Evolutionary conservation across 2,888 invertebrate genomes (phyloP).

Genomic region (Acrobasis suavella): DNA sequence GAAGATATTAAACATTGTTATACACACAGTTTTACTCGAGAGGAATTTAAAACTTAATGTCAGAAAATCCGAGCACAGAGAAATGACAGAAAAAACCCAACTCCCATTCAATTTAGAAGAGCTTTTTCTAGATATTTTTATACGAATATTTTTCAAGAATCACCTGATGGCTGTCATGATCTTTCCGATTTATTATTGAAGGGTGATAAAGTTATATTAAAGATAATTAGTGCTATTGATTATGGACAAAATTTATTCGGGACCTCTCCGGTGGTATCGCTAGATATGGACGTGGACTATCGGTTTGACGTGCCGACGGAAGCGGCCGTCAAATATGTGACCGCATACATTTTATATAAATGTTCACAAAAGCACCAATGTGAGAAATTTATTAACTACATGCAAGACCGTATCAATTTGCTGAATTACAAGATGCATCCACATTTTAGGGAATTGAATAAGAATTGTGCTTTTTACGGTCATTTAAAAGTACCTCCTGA

Average conservation of each 20-base stretch:
- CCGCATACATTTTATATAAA: background rate
- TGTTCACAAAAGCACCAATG: slow-evolving; percentile 1
- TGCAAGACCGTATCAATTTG: background rate
- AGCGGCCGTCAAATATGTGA: background rate
- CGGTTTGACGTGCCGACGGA: slow-evolving; percentile 1
- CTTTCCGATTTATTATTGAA: background rate
- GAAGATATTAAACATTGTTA: background rate
- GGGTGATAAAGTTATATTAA: background rate
- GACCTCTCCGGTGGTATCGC: background rate
- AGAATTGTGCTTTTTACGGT: background rate
- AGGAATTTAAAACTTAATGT: background rate
- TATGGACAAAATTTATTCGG: background rate
- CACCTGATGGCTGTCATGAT: background rate
- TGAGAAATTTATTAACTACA: background rate
- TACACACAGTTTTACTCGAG: background rate
- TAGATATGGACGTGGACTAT: slow-evolving; percentile 4
- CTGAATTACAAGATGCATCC: background rate
- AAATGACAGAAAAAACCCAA: background rate
- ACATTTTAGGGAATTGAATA: background rate
- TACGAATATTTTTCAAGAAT: background rate
- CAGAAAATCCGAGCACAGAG: background rate
- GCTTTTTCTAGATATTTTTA: background rate
- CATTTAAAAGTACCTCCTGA: background rate
- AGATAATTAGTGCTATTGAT: background rate
- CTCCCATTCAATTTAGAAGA: background rate